Evolutionary conservation across 23 tunicate genomes (phyloP), one percentile per base, ranked within the genome.

Genomic region (Styela clava): DNA sequence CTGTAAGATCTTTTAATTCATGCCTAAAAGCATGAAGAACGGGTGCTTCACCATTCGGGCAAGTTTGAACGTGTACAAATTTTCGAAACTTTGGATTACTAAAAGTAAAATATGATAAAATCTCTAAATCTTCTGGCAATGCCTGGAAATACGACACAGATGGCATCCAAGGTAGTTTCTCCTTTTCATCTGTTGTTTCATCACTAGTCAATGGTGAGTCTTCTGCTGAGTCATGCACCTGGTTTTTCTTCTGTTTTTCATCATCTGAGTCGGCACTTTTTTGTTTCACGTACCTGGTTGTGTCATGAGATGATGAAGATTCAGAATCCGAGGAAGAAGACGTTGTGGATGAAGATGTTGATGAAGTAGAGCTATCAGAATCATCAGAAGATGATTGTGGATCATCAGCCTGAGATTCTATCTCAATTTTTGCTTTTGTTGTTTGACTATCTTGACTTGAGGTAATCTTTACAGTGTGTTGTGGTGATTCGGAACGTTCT

Each of bases 11-110:
- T 35, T 84, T 69, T 32, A 92, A 26, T 74, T 92, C 97, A 79
- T 87, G 91, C 68, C 87, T 85, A 73, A 79, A 92, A 27, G 92
- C 97, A 79, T 92, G 97, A 29, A 92, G 74, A 24, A 87, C 89
- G 30, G 97, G 84, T 34, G 97, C 97, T 34, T 87, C 89, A 52
- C 97, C 97, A 67, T 87, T 87, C 9, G 97, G 97, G 69, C 89
- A 91, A 18, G 88, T 92, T 87, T 92, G 88, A 67, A 92, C 78
- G 52, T 92, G 97, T 52, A 92, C 88, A 74, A 52, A 87, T 33
- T 37, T 72, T 27, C 92, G 82, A 78, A 92, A 92, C 61, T 79
- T 73, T 20, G 91, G 88, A 24, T 79, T 31, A 21, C 78, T 61
- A 79, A 92, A 92, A 16, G 86, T 85, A 74, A 87, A 87, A 31